Evolutionary conservation across 1,140 invertebrate genomes (phyloP).

Genomic region (Monomorium pharaonis): DNA sequence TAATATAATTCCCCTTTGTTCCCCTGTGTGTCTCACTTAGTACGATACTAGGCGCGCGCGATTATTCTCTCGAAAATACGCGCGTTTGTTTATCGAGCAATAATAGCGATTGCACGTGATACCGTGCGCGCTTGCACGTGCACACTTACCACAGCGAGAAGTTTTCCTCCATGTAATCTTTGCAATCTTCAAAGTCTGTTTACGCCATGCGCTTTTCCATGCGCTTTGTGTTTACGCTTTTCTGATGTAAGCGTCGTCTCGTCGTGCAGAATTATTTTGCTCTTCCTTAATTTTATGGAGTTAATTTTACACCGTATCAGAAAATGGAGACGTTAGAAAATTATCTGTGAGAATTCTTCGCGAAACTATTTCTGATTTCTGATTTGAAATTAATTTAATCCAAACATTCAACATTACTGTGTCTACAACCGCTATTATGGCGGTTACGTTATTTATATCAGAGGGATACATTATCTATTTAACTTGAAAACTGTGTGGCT

Average conservation of each 20-base stretch:
- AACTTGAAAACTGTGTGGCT: conserved; percentile 60
- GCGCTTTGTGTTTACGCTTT: background rate
- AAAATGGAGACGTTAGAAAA: background rate
- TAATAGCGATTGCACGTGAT: conserved; percentile 48
- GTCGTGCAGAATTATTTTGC: background rate
- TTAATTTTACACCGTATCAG: background rate
- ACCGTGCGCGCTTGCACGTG: conserved; percentile 17
- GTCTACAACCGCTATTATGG: conserved; percentile 20
- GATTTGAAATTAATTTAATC: background rate
- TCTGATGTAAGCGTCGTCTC: background rate
- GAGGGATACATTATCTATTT: conserved; percentile 56
- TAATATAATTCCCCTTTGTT: conserved; percentile 41
- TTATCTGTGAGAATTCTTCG: background rate
- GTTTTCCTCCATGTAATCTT: conserved; percentile 22
- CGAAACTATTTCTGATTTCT: conserved; percentile 4
- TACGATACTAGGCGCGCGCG: background rate
- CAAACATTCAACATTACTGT: background rate
- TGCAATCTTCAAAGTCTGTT: background rate
- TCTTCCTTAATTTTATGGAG: background rate
- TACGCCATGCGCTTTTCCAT: background rate
- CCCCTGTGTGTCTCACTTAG: conserved; percentile 25
- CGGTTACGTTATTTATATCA: conserved; percentile 62
- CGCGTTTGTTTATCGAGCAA: conserved; percentile 49
- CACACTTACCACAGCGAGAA: conserved; percentile 6
- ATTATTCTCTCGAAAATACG: conserved; percentile 32